Base-by-base conservation (phyloP, 2,113 vertebrate genomes). In the Dasypus novemcinctus region DNA sequence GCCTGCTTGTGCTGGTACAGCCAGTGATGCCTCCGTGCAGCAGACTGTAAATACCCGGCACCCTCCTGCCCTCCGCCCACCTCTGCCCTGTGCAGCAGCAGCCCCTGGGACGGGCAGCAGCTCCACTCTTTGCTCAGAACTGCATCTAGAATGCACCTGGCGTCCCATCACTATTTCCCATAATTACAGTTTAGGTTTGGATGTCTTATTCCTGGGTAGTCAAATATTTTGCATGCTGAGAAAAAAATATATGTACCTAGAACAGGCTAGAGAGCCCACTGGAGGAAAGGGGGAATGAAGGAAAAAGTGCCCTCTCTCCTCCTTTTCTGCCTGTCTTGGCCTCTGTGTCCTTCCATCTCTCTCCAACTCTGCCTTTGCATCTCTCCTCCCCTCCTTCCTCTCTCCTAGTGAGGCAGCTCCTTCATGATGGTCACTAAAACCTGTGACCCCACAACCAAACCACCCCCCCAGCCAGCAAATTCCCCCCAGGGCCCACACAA, bases 391-490 rank as follows among this genome's bases (percentile, higher is more conserved):
- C 29, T 2, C 0, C 14, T 46, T 46, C 23, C 0, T 92, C 46
- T 63, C 17, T 86, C 86, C 61, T 49, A 0, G 1, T 18, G 17
- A 41, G 11, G 17, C 0, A 0, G 63, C 41, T 75, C 79, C 0
- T 8, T 25, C 54, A 0, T 0, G 12, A 80, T 2, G 0, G 72
- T 64, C 10, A 25, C 38, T 25, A 49, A 71, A 59, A 29, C n/a
- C 78, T 27, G 82, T 36, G 27, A 72, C 17, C 10, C 23, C 76
- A 46, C 52, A 90, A 43, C 0, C 0, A 14, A 0, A 7, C 87
- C 43, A 63, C 68, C 84, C 87, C 27, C 27, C 93, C 68, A 57
- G 49, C 91, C 0, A 23, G 80, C 79, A 98, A 97, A 98, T 94
- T 92, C 76, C 85, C 78, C 64, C 63, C 93, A 43, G 38, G 57